Base-by-base conservation (phyloP, 2,113 vertebrate species). In the Lasiurus cinereus region DNA sequence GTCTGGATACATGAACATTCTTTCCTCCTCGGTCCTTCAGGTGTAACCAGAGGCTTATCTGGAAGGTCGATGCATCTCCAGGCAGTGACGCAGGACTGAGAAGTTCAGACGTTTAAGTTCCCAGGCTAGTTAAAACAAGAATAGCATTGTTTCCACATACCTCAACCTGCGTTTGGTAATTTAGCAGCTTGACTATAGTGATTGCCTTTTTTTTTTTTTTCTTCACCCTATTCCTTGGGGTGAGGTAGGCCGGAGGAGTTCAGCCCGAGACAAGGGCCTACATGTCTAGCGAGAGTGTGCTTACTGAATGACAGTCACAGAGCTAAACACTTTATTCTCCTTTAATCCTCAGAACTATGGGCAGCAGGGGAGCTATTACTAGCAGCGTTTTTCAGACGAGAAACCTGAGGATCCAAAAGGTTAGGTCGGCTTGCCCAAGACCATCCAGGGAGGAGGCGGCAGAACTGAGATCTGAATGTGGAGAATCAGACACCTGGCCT, bases 341-440 rank as follows among this genome's bases (percentile, higher is more conserved):
- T 39, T 74, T 74, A 91, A 70, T 85, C 67, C 72, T 76, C 72
- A 6, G 46, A 33, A 31, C 6, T 13, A 11, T 10, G 50, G 27
- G 67, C 13, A 31, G 21, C 48, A 36, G 64, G 43, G 79, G 73
- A 83, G 52, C 52, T 90, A 66, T 69, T 43, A 88, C 80, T 56
- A 48, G 72, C 70, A 78, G 64, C 48, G 12, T 59, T 87, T 95
- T 91, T 72, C 77, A 93, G 54, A 78, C 13, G 73, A 80, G 29
- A 50, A 84, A 39, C 24, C 56, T 64, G 33, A 88, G 24, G 43
- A 80, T 66, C 67, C 56, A 54, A 56, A 62, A 80, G 18, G 22
- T 66, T 64, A 88, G n/a, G 33, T 62, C 43, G 33, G 31, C 11
- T 78, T 48, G n/a, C 46, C 54, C 43, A 8, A 48, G 80, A 62